Evolutionary conservation across 2,888 invertebrate species (phyloP).

Genomic region (Sesia bembeciformis): DNA sequence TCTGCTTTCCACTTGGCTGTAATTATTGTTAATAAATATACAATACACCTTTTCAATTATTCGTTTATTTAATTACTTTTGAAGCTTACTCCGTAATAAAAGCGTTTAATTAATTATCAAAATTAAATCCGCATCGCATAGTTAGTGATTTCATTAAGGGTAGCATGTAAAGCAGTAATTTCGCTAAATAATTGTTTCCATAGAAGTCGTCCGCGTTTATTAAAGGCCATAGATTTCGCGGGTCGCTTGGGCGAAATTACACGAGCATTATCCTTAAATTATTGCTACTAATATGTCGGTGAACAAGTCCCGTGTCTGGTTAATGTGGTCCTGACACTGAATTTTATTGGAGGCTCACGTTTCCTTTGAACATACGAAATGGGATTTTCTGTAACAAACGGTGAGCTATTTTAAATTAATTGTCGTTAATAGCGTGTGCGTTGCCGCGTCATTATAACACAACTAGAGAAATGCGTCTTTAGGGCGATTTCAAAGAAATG

Average conservation of each 20-base stretch:
- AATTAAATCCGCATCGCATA: slow-evolving; percentile 33
- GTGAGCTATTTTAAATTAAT: neutral
- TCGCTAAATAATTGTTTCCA: slow-evolving; percentile 63
- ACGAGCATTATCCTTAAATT: slow-evolving; percentile 63
- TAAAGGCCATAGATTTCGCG: slow-evolving; percentile 67
- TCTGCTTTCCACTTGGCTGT: no score
- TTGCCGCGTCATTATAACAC: no score
- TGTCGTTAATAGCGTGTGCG: neutral
- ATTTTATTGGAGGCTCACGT: slow-evolving; percentile 27
- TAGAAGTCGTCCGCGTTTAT: slow-evolving; percentile 63
- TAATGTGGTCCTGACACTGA: slow-evolving; percentile 27
- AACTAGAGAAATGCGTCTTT: no score
- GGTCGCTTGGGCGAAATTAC: slow-evolving; percentile 58
- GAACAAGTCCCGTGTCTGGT: slow-evolving; percentile 27
- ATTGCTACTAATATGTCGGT: slow-evolving; percentile 67
- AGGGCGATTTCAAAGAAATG: no score
- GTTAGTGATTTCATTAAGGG: slow-evolving; percentile 57
- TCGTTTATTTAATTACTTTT: neutral
- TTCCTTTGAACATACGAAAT: slow-evolving; percentile 13
- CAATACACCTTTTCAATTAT: neutral
- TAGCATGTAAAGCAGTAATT: slow-evolving; percentile 60
- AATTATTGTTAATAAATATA: no score
- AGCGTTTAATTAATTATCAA: slow-evolving; percentile 31
- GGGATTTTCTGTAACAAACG: slow-evolving; percentile 10
- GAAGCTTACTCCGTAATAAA: slow-evolving; percentile 1